Evolutionary conservation across 2,888 invertebrate species (phyloP).

Genomic region (Hydroisotoma schaefferi): DNA sequence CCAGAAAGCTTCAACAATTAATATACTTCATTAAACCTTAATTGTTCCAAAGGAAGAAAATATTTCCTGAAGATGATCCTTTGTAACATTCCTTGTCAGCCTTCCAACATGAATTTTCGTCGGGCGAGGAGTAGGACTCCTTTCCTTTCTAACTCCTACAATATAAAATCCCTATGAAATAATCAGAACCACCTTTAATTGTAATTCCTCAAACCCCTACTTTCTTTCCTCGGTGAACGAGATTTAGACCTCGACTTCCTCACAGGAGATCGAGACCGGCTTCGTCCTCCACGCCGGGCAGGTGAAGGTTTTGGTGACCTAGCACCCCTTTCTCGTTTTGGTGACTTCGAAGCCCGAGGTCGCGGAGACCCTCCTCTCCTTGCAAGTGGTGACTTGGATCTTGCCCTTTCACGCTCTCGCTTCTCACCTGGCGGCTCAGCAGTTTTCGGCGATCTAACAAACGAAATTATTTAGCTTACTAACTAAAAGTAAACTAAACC

Average conservation of each 20-base stretch:
- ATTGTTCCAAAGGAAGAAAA: slow-evolving; percentile 50
- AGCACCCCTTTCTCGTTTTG: slow-evolving; percentile 21
- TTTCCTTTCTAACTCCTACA: slow-evolving; percentile 59
- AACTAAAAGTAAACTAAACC: no score
- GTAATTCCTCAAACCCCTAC: slow-evolving; percentile 15
- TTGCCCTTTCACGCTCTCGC: slow-evolving; percentile 29
- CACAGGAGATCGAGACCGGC: slow-evolving; percentile 60
- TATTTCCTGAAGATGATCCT: slow-evolving; percentile 59
- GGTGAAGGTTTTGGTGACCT: slow-evolving; percentile 37
- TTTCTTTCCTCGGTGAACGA: slow-evolving; percentile 38
- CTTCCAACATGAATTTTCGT: slow-evolving; percentile 91
- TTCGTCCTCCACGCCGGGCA: slow-evolving; percentile 19
- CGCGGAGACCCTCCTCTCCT: slow-evolving; percentile 14
- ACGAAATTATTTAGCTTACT: background rate
- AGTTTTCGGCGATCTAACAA: slow-evolving; percentile 12
- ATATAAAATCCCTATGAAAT: background rate
- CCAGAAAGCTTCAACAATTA: background rate
- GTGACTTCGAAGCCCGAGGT: slow-evolving; percentile 28
- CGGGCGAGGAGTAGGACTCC: slow-evolving; percentile 85
- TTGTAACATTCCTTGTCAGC: slow-evolving; percentile 85
- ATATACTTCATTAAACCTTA: slow-evolving; percentile 36
- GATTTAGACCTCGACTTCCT: slow-evolving; percentile 49
- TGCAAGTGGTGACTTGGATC: slow-evolving; percentile 7
- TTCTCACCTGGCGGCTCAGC: slow-evolving; percentile 29
- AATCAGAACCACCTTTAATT: background rate